Base-by-base conservation (phyloP, 2,113 vertebrate genomes). In the Pristiophorus japonicus region DNA sequence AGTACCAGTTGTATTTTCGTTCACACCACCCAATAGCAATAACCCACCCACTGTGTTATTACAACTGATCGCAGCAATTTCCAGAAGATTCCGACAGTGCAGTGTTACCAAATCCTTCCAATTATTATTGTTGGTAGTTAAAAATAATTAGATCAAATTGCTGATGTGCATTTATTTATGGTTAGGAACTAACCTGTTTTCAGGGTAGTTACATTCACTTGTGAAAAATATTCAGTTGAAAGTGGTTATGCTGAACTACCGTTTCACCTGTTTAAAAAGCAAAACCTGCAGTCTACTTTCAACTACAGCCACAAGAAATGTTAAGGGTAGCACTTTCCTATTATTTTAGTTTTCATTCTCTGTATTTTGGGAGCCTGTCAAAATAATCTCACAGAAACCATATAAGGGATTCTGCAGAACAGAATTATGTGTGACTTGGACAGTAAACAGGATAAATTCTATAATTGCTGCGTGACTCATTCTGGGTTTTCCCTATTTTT, bases 61-160 rank as follows among this genome's bases (percentile, higher is more conserved):
- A 63, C 63, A 92, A 92, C 88, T 63, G 62, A 92, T 63, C 88
- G 59, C 88, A 92, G 62, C 34, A 63, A 92, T 38, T 92, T 62
- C 59, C 88, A 65, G 87, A 62, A 62, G 87, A 91, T 91, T 91
- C 30, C 87, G 62, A 91, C 51, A 62, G 88, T 30, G 59, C 59
- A 65, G 34, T 3, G 18, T 63, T 62, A 38, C 88, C 59, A 92
- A 20, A 92, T 65, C 88, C 59, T 92, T 92, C 59, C 59, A 92
- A 38, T 92, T 92, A 92, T 92, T 92, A 63, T 63, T 92, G 59
- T 92, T 92, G 59, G 88, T 63, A 63, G 59, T 92, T 81, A n/a
- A 92, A 92, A 63, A 59, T 92, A 2, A 62, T 63, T n/a, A 65
- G 59, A 63, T 63, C 88, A 92, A 38, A 63, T 92, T 92, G 16